Base-by-base conservation (phyloP, 2,797 vertebrate genomes). In the Diplodus sargus region DNA sequence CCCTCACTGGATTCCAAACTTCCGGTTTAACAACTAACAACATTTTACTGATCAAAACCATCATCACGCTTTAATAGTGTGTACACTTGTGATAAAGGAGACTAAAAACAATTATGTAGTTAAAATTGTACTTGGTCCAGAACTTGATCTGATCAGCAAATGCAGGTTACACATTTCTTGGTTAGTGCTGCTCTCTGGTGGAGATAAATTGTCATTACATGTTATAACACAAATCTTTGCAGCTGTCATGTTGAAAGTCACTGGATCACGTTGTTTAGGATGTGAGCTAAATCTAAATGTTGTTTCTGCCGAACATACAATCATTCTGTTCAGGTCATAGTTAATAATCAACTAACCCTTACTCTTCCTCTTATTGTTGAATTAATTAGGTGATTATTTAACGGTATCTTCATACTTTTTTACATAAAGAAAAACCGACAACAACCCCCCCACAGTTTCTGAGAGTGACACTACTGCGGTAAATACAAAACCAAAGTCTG, bases 151-250 rank as follows among this genome's bases (percentile, higher is more conserved):
- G 3, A 15, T 16, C 6, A 71, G 67, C 3, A 59, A 11, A 25
- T 59, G 17, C 12, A 47, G 30, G 10, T 53, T 20, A 56, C 9
- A 34, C 17, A 83, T 74, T 57, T 57, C 43, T 73, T 79, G 9
- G 8, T 23, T 39, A 23, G 17, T 83, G 74, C 25, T 63, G 74
- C 77, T 87, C 81, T 80, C 92, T 83, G 52, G 67, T 91, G 92
- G 89, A 69, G 2, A 0, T n/a, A 43, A 10, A 28, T 0, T 17
- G 45, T 79, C 45, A 83, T 25, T 82, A 82, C 85, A 84, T 4
- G 18, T 68, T 13, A 12, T 1, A 20, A 28, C 15, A 48, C 1
- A 8, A 4, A n/a, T 47, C 0, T 54, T 39, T 42, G 45, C 1
- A 7, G 4, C 22, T 61, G 11, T 17, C 34, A 51, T 17, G 25